Conservation (phyloP, 2,113 vertebrate genomes). For the Bucco capensis region DNA sequence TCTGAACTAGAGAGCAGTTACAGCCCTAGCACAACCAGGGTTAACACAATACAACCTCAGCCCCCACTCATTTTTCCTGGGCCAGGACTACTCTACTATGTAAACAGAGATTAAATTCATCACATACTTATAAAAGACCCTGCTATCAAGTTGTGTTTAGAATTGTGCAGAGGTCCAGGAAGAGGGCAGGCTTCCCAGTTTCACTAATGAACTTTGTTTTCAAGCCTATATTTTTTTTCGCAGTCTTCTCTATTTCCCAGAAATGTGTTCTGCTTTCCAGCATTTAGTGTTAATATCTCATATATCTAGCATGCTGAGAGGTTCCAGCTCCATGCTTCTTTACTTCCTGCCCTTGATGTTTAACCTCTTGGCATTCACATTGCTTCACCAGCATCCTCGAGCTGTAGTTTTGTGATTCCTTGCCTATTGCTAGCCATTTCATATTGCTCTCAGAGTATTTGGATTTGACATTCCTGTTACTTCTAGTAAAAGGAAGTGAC, state of each 20-base stretch:
- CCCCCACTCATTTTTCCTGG: not conserved
- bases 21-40: not conserved
- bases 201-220: constrained; percentile 1
- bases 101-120: constrained; percentile 19
- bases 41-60: not conserved
- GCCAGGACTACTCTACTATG: not conserved
- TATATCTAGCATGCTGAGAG: not conserved
- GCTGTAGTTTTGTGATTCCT: not conserved
- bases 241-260: constrained; percentile 17
- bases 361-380: not conserved
- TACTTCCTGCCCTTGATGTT: not conserved
- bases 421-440: not conserved
- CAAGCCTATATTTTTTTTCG: not conserved
- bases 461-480: not conserved
- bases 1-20: not conserved
- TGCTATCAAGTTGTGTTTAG: not conserved
- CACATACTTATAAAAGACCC: not conserved
- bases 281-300: not conserved
- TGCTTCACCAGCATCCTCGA: accelerated
- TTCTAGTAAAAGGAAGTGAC: not conserved
- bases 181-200: constrained; percentile 1
- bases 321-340: not conserved
- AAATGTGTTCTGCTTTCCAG: not conserved
- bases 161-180: not conserved
- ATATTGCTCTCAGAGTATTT: not conserved